These are phyloP conservation scores for Macaria notata DNA, from an alignment of 2,888 invertebrate species.

Conservation along the genomic window DNA sequence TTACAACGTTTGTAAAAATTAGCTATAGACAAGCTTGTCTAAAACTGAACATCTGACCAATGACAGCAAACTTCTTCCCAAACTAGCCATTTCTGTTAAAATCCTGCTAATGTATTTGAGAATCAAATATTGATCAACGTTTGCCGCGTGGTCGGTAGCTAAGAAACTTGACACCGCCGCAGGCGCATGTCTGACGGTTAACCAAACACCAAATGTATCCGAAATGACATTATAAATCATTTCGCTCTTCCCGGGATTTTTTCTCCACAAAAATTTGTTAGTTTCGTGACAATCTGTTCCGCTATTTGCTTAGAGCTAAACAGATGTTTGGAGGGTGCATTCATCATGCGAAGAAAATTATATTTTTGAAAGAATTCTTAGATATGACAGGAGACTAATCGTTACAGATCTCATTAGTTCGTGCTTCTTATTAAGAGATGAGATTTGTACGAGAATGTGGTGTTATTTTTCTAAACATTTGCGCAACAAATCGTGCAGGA, in stretches of 20 bases:
- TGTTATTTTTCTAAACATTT: neutral
- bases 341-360: conserved; percentile 67
- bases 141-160: conserved; percentile 40
- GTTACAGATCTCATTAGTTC: conserved; percentile 45
- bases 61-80: too few species aligned
- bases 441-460: neutral
- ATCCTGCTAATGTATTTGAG: conserved; percentile 42
- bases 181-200: conserved; percentile 48
- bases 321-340: conserved; percentile 66
- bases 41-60: too few species aligned
- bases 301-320: conserved; percentile 79
- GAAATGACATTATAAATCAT: conserved; percentile 80
- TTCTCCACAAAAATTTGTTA: conserved; percentile 72
- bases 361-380: conserved; percentile 54
- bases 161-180: conserved; percentile 56
- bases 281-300: conserved; percentile 80
- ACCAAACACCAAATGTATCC: conserved; percentile 75
- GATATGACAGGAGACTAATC: conserved; percentile 56
- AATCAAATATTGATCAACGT: conserved; percentile 52
- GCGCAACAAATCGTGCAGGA: neutral
- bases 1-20: too few species aligned
- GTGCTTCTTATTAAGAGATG: conserved; percentile 17
- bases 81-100: too few species aligned
- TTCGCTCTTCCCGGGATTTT: conserved; percentile 59
- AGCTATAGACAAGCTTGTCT: too few species aligned